A percentile compares a stretch with the other conserved stretches of the same genome.
Evolutionary conservation across 2,888 invertebrate genomes (phyloP).

Genomic region (Erebia ligea): DNA sequence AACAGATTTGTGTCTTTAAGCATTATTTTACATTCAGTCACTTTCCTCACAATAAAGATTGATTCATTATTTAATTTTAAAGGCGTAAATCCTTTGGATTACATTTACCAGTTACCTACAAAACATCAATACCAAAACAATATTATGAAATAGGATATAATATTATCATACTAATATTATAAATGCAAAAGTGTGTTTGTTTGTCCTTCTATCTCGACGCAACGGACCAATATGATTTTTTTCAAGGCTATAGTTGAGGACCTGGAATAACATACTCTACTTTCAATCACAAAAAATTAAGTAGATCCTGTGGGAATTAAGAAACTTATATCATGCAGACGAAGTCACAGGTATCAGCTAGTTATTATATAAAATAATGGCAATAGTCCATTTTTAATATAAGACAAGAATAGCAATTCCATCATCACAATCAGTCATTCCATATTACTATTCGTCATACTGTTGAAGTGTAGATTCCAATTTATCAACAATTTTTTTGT

Average conservation of each 20-base stretch:
- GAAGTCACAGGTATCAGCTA: no score
- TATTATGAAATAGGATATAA: slow-evolving; percentile 29
- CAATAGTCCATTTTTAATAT: slow-evolving; percentile 41
- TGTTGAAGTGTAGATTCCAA: slow-evolving; percentile 84
- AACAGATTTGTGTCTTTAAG: slow-evolving; percentile 45
- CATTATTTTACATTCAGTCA: slow-evolving; percentile 66
- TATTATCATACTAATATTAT: no score
- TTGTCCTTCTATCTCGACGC: no score
- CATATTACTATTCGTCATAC: slow-evolving; percentile 68
- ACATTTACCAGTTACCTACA: slow-evolving; percentile 46
- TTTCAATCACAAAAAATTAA: no score
- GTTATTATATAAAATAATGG: slow-evolving; percentile 43
- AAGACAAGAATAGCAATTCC: slow-evolving; percentile 32
- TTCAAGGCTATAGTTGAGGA: no score
- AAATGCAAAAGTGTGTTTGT: no score
- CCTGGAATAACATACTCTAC: no score
- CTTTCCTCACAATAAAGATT: slow-evolving; percentile 72
- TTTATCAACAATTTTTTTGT: slow-evolving; percentile 91
- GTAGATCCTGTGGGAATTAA: no score
- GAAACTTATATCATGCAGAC: no score
- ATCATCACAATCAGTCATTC: slow-evolving; percentile 27
- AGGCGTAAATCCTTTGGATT: slow-evolving; percentile 66
- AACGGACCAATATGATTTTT: no score
- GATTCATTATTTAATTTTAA: slow-evolving; percentile 49
- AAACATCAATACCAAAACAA: slow-evolving; percentile 42